Conservation (phyloP, 2,797 vertebrate species). For the Mycteria americana region DNA sequence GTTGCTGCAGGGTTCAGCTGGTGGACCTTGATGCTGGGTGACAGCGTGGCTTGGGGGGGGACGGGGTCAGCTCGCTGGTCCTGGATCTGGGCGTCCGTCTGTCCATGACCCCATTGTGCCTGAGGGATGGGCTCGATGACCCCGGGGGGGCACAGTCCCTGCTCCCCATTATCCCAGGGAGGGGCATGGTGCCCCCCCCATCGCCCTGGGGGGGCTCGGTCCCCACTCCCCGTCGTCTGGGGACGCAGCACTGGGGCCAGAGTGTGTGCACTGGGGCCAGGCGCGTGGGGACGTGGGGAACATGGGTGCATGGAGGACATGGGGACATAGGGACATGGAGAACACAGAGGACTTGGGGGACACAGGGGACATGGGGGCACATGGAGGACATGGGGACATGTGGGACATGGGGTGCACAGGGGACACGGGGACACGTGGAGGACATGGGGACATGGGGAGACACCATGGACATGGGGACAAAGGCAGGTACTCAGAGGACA, state of each 20-base stretch:
- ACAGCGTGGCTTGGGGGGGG: neutral
- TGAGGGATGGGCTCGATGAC: neutral
- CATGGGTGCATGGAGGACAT: neutral
- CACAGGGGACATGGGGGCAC: neutral
- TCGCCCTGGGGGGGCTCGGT: no score
- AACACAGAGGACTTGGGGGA: neutral
- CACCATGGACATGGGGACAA: neutral
- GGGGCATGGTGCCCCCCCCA: neutral
- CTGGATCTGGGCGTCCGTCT: neutral
- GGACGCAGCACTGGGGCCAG: no score
- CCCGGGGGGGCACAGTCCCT: neutral
- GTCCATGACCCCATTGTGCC: neutral
- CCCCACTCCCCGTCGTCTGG: neutral
- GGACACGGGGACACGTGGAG: no score
- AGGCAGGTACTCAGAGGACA: neutral
- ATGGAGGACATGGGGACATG: neutral
- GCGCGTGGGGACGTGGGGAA: neutral
- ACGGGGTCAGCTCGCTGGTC: accelerated
- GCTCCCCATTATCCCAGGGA: neutral
- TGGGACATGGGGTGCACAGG: neutral
- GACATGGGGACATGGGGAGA: neutral
- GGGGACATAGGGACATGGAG: neutral
- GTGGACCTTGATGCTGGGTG: neutral
- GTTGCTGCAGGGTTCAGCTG: neutral
- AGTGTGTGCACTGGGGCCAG: accelerated